Percentiles rank a stretch among this genome's conserved stretches.
Conservation (phyloP, 2,797 vertebrate genomes). For the Masticophis lateralis region DNA sequence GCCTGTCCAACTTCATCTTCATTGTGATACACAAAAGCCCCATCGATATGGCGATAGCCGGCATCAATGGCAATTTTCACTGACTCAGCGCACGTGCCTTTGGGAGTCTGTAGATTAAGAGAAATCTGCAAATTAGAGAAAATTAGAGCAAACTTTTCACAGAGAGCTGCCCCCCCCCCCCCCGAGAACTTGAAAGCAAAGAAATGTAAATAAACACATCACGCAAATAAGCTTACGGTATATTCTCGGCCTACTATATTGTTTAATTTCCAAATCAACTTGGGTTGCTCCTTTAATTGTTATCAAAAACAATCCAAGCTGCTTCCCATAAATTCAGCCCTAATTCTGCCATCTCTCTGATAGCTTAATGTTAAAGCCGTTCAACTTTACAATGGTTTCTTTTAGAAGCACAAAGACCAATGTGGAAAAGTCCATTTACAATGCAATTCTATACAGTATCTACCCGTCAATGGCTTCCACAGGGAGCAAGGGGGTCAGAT, state of each 20-base stretch:
- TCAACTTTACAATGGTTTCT: background rate
- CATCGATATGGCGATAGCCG: constrained; percentile 89
- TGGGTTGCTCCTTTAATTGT: background rate
- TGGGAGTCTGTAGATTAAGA: constrained; percentile 72
- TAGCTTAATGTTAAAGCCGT: background rate
- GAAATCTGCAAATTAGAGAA: background rate
- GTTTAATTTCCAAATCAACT: background rate
- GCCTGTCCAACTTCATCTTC: constrained; percentile 90
- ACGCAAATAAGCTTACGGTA: background rate
- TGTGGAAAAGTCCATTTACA: background rate
- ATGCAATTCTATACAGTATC: background rate
- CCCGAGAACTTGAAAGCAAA: background rate
- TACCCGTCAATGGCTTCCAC: background rate
- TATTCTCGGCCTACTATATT: background rate
- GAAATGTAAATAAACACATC: background rate
- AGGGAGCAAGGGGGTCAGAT: background rate
- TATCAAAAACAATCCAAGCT: background rate
- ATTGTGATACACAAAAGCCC: constrained; percentile 85
- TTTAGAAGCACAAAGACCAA: background rate
- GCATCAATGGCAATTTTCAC: constrained; percentile 85
- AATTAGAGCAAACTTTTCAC: background rate
- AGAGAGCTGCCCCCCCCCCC: background rate
- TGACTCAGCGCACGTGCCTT: constrained; percentile 70
- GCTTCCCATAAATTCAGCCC: background rate
- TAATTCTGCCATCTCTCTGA: background rate